Percentiles rank a stretch among this genome's conserved stretches.
phyloP scores from a whole-genome alignment of 2,113 vertebrate species.

The Notiomystis cincta region DNA sequence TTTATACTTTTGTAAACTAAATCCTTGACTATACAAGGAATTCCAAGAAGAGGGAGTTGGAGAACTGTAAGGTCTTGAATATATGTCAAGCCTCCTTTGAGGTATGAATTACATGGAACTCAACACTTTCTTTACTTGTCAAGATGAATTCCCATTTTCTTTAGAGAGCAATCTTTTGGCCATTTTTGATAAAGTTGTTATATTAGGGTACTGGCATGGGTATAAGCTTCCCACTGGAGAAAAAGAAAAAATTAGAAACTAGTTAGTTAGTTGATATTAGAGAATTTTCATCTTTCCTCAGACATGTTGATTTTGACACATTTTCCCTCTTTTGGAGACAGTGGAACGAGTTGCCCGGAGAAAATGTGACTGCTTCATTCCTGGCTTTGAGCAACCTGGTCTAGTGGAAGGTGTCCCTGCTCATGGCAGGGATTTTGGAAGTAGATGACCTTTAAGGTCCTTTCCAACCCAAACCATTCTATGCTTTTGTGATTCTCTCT shows the following conservation, averaged over 20 bases:
- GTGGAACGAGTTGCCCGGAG: accelerated
- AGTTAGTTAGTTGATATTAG: background rate
- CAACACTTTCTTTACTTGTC: background rate
- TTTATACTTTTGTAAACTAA: background rate
- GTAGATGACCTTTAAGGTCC: background rate
- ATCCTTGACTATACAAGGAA: background rate
- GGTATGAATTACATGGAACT: background rate
- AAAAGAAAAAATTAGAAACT: background rate
- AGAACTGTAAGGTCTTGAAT: background rate
- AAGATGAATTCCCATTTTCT: background rate
- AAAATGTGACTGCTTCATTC: background rate
- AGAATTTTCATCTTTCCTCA: background rate
- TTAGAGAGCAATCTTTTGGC: background rate
- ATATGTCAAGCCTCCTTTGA: background rate
- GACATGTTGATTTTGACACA: background rate
- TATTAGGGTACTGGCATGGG: background rate
- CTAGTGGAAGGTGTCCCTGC: background rate
- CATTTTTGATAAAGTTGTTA: background rate
- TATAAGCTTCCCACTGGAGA: background rate
- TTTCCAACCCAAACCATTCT: background rate
- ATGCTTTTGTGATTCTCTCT: background rate
- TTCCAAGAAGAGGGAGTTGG: background rate
- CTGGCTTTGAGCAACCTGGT: background rate
- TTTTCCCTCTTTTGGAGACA: background rate
- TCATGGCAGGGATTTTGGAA: background rate